A percentile compares a stretch with the other conserved stretches of the same genome.
Evolutionary conservation across 2,797 vertebrate species (phyloP).

Genomic region (Megalops cyprinoides): DNA sequence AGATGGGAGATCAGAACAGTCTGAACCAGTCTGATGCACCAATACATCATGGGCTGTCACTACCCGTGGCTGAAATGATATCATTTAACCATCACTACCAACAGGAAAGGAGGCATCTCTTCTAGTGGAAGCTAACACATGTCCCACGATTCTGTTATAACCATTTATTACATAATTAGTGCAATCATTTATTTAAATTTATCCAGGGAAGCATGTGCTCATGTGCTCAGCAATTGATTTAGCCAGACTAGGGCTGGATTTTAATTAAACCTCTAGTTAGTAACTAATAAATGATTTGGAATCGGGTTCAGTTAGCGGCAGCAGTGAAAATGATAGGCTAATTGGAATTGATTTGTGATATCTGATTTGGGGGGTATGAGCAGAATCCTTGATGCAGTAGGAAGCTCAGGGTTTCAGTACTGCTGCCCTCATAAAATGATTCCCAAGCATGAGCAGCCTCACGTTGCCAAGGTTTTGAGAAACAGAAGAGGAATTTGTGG

Average conservation of each 20-base stretch:
- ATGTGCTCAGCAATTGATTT: background rate
- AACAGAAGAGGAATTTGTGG: background rate
- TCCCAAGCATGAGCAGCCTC: background rate
- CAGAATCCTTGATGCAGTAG: no score
- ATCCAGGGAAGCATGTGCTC: conserved; percentile 21
- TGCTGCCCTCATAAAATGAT: background rate
- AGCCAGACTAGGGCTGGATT: background rate
- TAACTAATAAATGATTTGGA: background rate
- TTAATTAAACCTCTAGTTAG: background rate
- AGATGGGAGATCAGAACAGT: background rate
- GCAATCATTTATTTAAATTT: conserved; percentile 60
- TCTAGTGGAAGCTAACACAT: background rate
- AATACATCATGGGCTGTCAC: background rate
- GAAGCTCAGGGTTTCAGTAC: background rate
- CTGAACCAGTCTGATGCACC: background rate
- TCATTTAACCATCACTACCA: background rate
- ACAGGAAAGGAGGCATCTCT: background rate
- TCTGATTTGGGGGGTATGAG: no score
- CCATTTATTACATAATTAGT: conserved; percentile 52
- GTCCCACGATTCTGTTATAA: background rate
- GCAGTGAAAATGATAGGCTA: no score
- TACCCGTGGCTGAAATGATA: background rate
- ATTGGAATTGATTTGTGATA: no score
- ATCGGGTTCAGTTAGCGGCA: no score
- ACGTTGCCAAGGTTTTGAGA: background rate